phyloP scores from a whole-genome alignment of 2,797 vertebrate species.

The Protosalanx chinensis region DNA sequence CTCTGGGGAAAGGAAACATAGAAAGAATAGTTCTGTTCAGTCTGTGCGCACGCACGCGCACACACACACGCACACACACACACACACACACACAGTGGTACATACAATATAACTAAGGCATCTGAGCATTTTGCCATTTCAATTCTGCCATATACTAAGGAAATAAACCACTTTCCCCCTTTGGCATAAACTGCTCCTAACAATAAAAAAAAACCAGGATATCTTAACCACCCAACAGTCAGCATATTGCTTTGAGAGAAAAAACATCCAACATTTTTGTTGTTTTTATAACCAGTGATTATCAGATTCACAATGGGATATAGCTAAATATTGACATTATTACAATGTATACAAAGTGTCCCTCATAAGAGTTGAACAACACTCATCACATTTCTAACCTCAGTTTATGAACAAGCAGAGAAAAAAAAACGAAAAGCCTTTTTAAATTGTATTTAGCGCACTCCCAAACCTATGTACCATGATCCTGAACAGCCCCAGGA shows the following conservation, averaged over 20 bases:
- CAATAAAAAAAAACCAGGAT: slow-evolving; percentile 35
- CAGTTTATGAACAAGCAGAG: not conserved
- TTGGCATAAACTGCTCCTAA: slow-evolving; percentile 68
- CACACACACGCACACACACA: no score
- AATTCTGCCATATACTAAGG: slow-evolving; percentile 61
- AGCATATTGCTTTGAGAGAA: slow-evolving; percentile 59
- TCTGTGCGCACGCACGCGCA: slow-evolving; percentile 35
- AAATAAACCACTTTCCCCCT: slow-evolving; percentile 53
- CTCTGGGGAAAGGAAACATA: slow-evolving; percentile 14
- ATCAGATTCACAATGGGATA: slow-evolving; percentile 38
- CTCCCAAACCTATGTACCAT: not conserved
- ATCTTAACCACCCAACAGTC: slow-evolving; percentile 45
- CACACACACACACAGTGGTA: slow-evolving; percentile 42
- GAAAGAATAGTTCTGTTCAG: slow-evolving; percentile 29
- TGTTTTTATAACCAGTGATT: slow-evolving; percentile 38
- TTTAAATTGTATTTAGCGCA: not conserved
- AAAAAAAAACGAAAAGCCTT: not conserved
- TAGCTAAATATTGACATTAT: slow-evolving; percentile 51
- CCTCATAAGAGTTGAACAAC: slow-evolving; percentile 32
- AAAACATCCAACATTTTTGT: not conserved
- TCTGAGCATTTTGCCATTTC: slow-evolving; percentile 24
- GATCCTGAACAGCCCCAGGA: not conserved
- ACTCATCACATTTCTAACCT: slow-evolving; percentile 25
- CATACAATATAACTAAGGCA: slow-evolving; percentile 35
- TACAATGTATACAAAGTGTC: slow-evolving; percentile 47